A percentile compares a stretch with the other conserved stretches of the same genome.
phyloP scores from a whole-genome alignment of 1,140 invertebrate species.

The Drosophila burlai region DNA sequence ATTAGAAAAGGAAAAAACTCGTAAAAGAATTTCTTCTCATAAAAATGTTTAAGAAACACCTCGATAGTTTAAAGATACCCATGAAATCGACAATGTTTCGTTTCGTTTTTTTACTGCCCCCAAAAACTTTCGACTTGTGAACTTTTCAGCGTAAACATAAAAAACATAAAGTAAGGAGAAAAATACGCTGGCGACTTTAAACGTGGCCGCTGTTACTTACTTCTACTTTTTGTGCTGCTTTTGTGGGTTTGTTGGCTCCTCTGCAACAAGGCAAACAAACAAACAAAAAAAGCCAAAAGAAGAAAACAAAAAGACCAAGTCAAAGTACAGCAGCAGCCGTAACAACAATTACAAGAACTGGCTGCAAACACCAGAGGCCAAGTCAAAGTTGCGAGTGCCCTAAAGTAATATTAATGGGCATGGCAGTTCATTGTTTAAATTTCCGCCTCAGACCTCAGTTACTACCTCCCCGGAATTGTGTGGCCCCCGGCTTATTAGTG shows the following conservation, averaged over 20 bases:
- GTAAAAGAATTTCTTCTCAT: neutral
- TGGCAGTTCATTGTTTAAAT: constrained; percentile 82
- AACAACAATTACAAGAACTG: constrained; percentile 11
- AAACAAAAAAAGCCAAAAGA: neutral
- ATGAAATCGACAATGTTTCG: neutral
- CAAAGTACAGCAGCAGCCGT: constrained; percentile 7
- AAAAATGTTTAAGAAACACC: neutral
- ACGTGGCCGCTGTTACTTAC: neutral
- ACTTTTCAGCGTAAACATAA: constrained; percentile 28
- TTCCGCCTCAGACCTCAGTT: constrained; percentile 29
- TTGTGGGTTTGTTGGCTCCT: constrained; percentile 24
- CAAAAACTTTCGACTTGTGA: constrained; percentile 22
- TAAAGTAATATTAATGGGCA: constrained; percentile 78
- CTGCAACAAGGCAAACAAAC: constrained; percentile 45
- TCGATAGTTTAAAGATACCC: constrained; percentile 3
- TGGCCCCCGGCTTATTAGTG: constrained; percentile 60
- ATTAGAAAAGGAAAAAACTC: neutral
- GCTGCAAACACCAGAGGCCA: constrained; percentile 42
- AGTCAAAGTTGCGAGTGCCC: constrained; percentile 74
- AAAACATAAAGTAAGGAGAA: constrained; percentile 10
- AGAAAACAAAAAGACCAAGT: neutral
- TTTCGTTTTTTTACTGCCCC: neutral
- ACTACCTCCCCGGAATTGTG: constrained; percentile 10
- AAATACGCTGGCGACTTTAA: constrained; percentile 30
- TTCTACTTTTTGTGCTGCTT: neutral